Evolutionary conservation across 2,797 vertebrate species (phyloP).

Genomic region (Geotrypetes seraphini): DNA sequence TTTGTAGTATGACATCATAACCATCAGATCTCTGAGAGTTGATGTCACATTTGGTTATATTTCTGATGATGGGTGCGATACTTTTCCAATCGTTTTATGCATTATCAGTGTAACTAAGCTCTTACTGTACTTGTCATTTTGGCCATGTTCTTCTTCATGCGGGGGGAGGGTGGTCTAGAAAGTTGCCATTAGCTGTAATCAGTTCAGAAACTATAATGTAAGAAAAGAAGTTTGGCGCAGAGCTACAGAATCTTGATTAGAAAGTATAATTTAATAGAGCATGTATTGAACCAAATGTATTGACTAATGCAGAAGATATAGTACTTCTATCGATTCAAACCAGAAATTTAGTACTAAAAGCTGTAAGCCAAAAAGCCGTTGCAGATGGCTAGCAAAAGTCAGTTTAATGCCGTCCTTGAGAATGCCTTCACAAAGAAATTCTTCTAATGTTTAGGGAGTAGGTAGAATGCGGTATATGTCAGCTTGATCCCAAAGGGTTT

Average conservation of each 20-base stretch:
- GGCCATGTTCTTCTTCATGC: not conserved
- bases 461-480: conserved; percentile 91
- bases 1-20: not conserved
- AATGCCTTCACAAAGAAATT: conserved; percentile 94
- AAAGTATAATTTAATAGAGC: conserved; percentile 80
- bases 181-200: conserved; percentile 16
- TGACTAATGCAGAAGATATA: conserved; percentile 72
- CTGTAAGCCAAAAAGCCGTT: conserved; percentile 65
- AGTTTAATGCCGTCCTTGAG: conserved; percentile 97
- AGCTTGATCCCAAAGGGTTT: conserved; percentile 89
- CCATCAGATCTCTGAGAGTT: too few relatives aligned
- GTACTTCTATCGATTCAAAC: conserved; percentile 64
- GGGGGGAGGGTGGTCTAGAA: conserved; percentile 18
- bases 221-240: conserved; percentile 31
- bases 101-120: conserved; percentile 7
- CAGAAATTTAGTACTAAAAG: conserved; percentile 67
- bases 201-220: conserved; percentile 31
- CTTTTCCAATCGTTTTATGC: too few relatives aligned
- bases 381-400: conserved; percentile 85
- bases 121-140: conserved; percentile 13
- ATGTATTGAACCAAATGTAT: conserved; percentile 64
- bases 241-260: conserved; percentile 67
- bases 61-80: too few relatives aligned
- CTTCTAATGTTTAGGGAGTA: conserved; percentile 96
- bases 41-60: too few relatives aligned